Base-by-base conservation (phyloP, 2,113 vertebrate genomes). In the Cebus imitator region DNA sequence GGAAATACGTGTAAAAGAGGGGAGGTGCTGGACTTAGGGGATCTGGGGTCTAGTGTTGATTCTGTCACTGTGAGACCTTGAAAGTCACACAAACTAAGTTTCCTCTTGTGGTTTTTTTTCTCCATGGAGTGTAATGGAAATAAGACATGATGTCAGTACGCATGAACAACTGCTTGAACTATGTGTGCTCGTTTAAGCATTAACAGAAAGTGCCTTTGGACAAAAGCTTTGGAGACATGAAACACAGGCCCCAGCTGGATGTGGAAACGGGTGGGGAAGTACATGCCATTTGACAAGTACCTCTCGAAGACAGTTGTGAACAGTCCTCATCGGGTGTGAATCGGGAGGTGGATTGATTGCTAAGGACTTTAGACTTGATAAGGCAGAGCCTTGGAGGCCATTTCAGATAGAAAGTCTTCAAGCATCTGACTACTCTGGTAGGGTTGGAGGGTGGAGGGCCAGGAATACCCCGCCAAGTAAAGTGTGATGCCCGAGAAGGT, bases 361-460 rank as follows among this genome's bases (percentile, higher is more conserved):
- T 45, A 43, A 16, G 40, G 83, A 4, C 85, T 25, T 61, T 17
- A 21, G 48, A 58, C 12, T 4, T 3, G 70, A 14, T 27, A 21
- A 43, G 23, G 32, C 45, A 68, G 87, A 32, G 32, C 83, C 10
- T 43, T 43, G 30, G 55, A 93, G 66, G 35, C 61, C 75, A 12
- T 82, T 90, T 91, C 91, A 35, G 17, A 55, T 45, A 12, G 50
- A 55, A 61, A 61, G 2, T 30, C 16, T 40, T 6, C 4, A 8
- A n/a, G 40, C 23, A 37, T 37, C 30, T 76, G 17, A 43, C 37
- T 43, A 2, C 25, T n/a, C 55, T 50, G 72, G 30, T 43, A 10
- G 58, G 12, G 14, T 27, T 57, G 43, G 17, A 16, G 12, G 8
- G 30, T 13, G 16, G 23, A 25, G 61, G 2, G 0, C 11, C 0